Evolutionary conservation across 1,140 invertebrate genomes (phyloP), one percentile per base, ranked within the genome.

Genomic region (Drosophila baimaii): DNA sequence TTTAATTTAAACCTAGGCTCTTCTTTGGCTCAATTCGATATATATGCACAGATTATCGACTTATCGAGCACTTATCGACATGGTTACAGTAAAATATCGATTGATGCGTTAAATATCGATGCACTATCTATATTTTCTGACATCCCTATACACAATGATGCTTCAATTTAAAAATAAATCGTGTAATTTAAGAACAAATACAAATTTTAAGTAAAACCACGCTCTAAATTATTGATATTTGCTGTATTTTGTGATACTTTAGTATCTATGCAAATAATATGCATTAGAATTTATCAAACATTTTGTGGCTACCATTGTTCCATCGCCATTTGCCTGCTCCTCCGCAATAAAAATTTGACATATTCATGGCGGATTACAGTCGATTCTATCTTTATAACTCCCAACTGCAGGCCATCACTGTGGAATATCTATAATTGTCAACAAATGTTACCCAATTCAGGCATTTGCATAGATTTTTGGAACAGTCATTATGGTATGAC

Each of bases 371-470:
- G 46, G 27, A 44, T 57, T 54, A 68, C 56, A 46, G 47, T 47
- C 19, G 12, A 27, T 43, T 63, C 43, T 77, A 77, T 79, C 76
- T 79, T 66, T 61, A 64, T 25, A 47, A 23, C 25, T 27, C 49
- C 69, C 69, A 71, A 70, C 65, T 83, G 80, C 77, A 71, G 73
- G 56, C 56, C 81, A 71, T 83, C 80, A 65, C 73, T 59, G 73
- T 63, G 64, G 64, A 72, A 75, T 79, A 79, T 66, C 80, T 84
- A 77, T 83, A 79, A 83, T 83, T 83, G 80, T 83, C 51, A 70
- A 57, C 61, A 39, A 59, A 73, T 43, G 79, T 79, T 74, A 41
- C 69, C 59, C 68, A 74, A 81, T 71, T 57, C 41, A 17, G 41
- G 41, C 52, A 71, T 71, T 71, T 71, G 65, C 65, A 71, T 70